phyloP scores from a whole-genome alignment of 2,113 vertebrate genomes.

The Noctilio leporinus region DNA sequence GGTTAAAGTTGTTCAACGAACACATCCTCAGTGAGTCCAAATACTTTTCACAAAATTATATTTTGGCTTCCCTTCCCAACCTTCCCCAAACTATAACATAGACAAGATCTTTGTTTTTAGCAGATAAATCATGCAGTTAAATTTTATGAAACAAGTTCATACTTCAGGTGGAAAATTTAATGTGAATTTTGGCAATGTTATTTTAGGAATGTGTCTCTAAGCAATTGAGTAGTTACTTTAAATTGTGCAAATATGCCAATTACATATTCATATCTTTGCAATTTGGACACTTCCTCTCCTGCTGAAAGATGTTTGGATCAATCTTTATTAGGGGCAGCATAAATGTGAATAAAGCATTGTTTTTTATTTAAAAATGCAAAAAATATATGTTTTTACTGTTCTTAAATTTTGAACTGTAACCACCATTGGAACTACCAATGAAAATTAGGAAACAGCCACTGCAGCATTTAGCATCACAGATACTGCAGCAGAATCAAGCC shows the following conservation, averaged over 20 bases:
- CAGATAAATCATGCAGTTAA: neutral
- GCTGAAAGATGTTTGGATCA: neutral
- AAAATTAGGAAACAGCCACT: slow-evolving; percentile 55
- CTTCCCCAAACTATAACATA: neutral
- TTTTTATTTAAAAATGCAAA: slow-evolving; percentile 57
- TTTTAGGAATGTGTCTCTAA: slow-evolving; percentile 54
- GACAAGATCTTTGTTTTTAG: neutral
- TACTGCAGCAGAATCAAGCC: slow-evolving; percentile 48
- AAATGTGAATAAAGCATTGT: slow-evolving; percentile 55
- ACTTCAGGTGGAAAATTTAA: neutral
- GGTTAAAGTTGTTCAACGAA: neutral
- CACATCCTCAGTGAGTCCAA: neutral
- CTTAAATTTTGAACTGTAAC: slow-evolving; percentile 31
- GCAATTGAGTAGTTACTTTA: slow-evolving; percentile 62
- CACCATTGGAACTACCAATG: slow-evolving; percentile 41
- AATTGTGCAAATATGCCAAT: slow-evolving; percentile 67
- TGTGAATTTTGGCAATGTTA: slow-evolving; percentile 29
- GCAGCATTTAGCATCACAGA: slow-evolving; percentile 64
- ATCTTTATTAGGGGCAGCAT: slow-evolving; percentile 11
- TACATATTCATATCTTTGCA: slow-evolving; percentile 56
- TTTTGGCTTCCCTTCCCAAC: neutral
- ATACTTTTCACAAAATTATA: slow-evolving; percentile 6
- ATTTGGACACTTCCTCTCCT: slow-evolving; percentile 61
- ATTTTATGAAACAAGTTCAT: slow-evolving; percentile 45
- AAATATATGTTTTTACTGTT: slow-evolving; percentile 47